Conservation (phyloP, 2,888 invertebrate species). For the Laspeyria flexula region DNA sequence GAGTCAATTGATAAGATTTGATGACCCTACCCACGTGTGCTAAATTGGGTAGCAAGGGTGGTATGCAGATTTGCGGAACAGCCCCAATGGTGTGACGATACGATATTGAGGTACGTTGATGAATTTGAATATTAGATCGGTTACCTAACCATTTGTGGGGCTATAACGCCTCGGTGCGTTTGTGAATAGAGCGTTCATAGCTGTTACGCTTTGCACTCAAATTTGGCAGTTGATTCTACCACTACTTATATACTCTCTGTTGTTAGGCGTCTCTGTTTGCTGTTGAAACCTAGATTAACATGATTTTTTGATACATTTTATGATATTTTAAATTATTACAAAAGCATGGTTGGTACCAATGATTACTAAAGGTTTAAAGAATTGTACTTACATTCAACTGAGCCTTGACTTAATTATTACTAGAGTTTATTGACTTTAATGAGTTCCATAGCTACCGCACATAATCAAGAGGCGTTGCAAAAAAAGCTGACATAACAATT, state of each 20-base stretch:
- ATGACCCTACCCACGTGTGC: constrained; percentile 29
- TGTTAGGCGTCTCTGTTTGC: background rate
- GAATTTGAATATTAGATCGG: constrained; percentile 44
- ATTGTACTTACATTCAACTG: too few relatives aligned
- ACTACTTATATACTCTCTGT: background rate
- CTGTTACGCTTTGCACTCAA: background rate
- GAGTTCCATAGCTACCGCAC: too few relatives aligned
- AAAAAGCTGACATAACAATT: too few relatives aligned
- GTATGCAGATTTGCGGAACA: constrained; percentile 38
- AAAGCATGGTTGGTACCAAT: too few relatives aligned
- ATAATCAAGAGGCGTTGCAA: too few relatives aligned
- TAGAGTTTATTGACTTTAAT: too few relatives aligned
- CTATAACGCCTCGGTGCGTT: constrained; percentile 19
- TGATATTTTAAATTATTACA: too few relatives aligned
- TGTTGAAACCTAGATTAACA: background rate
- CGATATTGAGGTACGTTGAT: constrained; percentile 36
- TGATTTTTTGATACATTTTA: too few relatives aligned
- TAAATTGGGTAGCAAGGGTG: constrained; percentile 42
- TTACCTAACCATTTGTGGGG: constrained; percentile 32
- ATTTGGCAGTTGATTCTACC: background rate
- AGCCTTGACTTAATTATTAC: too few relatives aligned
- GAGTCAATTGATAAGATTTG: constrained; percentile 21
- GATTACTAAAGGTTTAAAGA: too few relatives aligned
- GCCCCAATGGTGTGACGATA: constrained; percentile 25
- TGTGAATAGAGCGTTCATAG: constrained; percentile 15